Base-by-base conservation (phyloP, 2,113 vertebrate genomes). In the Cygnus buccinator region DNA sequence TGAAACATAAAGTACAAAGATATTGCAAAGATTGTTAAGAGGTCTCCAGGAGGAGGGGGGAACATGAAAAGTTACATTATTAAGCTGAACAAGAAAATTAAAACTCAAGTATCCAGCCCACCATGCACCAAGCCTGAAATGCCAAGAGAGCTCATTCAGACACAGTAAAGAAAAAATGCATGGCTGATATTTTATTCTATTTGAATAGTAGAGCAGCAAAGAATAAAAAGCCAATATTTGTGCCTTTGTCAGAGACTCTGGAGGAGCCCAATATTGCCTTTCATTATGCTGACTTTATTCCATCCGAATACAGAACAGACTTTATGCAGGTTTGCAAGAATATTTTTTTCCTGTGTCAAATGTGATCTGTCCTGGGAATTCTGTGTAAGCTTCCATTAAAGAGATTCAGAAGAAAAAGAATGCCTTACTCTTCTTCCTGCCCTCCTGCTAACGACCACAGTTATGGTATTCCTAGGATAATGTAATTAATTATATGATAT, bases 201-300 rank as follows among this genome's bases (percentile, higher is more conserved):
- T 92, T 91, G 80, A 91, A 87, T 66, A 87, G 90, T 7, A 73
- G 35, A 89, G 58, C 17, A 59, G 54, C 10, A 87, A 50, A 93
- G 44, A 91, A 80, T 54, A 80, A 93, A 93, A 87, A 89, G 44
- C 31, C 86, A 84, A 28, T 62, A 81, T 37, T 78, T 94, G 33
- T 84, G 66, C 33, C 74, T 92, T 92, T 94, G 76, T 63, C 54
- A 82, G 81, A 93, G 59, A 62, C 65, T 78, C 58, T 50, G 70
- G 58, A 89, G 91, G 84, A 89, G 41, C 16, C 19, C 21, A 44
- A 37, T 14, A n/a, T 11, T 39, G 19, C 16, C 68, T 91, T 85
- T 82, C 35, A 79, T 84, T 87, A 75, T 58, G 44, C n/a, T 73
- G 50, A 84, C 44, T 95, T 89, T 83, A 93, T 92, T 92, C 73